Conservation (phyloP, 2,113 vertebrate species). For the Mesembrinibis cayennensis region DNA sequence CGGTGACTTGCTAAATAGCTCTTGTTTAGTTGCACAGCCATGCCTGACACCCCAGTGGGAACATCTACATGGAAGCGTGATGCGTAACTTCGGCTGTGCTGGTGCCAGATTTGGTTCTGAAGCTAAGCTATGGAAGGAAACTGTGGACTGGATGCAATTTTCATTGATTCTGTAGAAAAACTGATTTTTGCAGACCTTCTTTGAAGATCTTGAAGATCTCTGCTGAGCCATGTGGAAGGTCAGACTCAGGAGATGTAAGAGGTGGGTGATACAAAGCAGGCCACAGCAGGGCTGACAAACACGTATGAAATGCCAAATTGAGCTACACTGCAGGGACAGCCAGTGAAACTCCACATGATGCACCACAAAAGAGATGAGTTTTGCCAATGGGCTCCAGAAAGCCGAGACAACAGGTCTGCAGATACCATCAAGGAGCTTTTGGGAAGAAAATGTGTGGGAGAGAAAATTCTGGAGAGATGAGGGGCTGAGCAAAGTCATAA, state of each 20-base stretch:
- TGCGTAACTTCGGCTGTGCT: neutral
- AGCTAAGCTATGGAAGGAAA: neutral
- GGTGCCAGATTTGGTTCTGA: neutral
- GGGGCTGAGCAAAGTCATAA: neutral
- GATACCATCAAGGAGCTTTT: neutral
- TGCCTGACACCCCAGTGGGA: neutral
- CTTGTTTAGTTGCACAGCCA: neutral
- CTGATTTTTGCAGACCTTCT: neutral
- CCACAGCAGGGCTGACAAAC: neutral
- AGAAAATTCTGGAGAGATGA: neutral
- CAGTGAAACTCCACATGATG: neutral
- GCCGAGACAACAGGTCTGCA: neutral
- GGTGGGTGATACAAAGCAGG: neutral
- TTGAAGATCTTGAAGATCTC: neutral
- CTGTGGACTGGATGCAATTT: neutral
- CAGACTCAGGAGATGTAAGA: neutral
- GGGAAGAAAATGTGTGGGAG: fast-evolving
- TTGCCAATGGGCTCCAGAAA: neutral
- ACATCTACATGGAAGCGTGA: fast-evolving
- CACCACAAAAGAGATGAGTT: neutral
- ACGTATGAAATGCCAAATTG: neutral
- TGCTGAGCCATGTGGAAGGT: neutral
- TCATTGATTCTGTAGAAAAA: neutral
- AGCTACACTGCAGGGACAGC: neutral
- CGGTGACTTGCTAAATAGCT: neutral